A percentile compares a stretch with the other conserved stretches of the same genome.
These are phyloP conservation scores for Archaeoteleia sp. DNA, from an alignment of 2,888 invertebrate genomes.

Conservation along the genomic window DNA sequence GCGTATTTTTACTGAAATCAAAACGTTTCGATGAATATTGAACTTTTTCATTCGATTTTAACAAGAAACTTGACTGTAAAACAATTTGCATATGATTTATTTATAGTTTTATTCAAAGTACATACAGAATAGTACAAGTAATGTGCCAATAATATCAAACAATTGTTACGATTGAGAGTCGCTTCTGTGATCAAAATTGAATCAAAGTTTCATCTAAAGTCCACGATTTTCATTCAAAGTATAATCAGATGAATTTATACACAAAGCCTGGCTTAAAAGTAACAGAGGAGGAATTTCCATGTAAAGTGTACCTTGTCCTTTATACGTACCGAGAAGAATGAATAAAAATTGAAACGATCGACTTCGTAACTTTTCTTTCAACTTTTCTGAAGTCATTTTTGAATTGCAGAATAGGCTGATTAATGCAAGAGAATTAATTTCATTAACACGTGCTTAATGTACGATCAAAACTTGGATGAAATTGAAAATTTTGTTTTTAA, in stretches of 20 bases:
- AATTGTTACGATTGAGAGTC: not conserved
- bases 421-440: no score
- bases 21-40: no score
- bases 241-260: conserved; percentile 48
- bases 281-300: conserved; percentile 46
- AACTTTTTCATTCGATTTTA: no score
- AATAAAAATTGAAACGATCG: conserved; percentile 39
- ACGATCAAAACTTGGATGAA: not conserved
- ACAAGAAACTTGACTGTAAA: no score
- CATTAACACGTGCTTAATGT: not conserved
- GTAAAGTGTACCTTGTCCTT: conserved; percentile 40
- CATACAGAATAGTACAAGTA: no score
- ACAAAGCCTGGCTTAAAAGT: conserved; percentile 48
- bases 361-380: conserved; percentile 24
- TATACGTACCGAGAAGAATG: conserved; percentile 32
- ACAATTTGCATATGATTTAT: no score
- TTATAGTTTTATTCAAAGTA: no score
- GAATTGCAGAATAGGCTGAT: no score
- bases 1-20: no score
- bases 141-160: no score
- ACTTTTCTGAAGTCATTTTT: conserved; percentile 5
- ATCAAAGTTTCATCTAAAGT: conserved; percentile 40
- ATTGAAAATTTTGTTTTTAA: no score
- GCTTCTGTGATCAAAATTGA: conserved; percentile 32
- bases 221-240: conserved; percentile 45